Evolutionary conservation across 2,888 invertebrate genomes (phyloP), one percentile per base, ranked within the genome.

Genomic region (Bruchidius siliquastri): DNA sequence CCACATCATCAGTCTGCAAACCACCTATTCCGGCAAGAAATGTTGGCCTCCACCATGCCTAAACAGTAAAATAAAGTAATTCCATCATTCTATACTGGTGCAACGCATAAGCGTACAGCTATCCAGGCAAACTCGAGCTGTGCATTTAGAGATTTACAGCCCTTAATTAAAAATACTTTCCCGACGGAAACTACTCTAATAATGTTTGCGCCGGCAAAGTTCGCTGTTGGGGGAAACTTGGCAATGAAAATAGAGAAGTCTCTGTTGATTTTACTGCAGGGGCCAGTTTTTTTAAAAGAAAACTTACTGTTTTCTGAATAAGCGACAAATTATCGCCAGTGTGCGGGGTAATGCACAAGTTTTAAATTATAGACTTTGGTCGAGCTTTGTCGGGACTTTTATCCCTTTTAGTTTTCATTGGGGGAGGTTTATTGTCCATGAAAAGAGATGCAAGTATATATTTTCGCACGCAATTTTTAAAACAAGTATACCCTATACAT

Each of bases 171-270:
- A 22, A 22, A 68, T 22, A 22, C 22, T 68, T 21, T 20, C 6
- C 22, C 21, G 68, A 21, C 68, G 68, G 68, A 68, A 68, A 68
- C 8, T 21, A 68, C 68, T 68, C 22, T 68, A 68, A 68, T 68
- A 49, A 49, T 49, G 49, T 49, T 68, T 68, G 21, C 22, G 22
- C 22, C 21, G 22, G 22, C 68, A 22, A 68, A 68, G 21, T 68
- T 68, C 68, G 21, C 10, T n/a, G 68, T 68, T 68, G 20, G 68
- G 22, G 68, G 22, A 68, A 68, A 21, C 21, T 68, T 22, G 22
- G 22, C 21, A 68, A 21, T 68, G 22, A 68, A 68, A 68, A 68
- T 22, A 68, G 22, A 68, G 68, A 22, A 68, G 68, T 68, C 21
- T 68, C 18, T 68, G 68, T 68, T 68, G 21, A 22, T 68, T 49